Base-by-base conservation (phyloP, 2,113 vertebrate species). In the Drymodes brunneopygia region DNA sequence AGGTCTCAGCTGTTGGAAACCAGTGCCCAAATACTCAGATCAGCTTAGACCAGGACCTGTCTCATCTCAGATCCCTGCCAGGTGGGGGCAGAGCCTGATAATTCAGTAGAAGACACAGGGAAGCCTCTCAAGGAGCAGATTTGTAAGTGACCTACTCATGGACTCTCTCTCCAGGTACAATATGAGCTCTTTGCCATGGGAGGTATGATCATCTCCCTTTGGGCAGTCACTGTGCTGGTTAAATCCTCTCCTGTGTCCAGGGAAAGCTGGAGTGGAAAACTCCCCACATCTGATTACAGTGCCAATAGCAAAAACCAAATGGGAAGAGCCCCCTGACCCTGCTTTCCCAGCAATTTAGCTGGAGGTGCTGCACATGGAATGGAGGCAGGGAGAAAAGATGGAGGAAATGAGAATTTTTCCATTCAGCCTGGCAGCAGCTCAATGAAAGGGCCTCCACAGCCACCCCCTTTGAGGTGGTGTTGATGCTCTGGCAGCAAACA, bases 321-420 rank as follows among this genome's bases (percentile, higher is more conserved):
- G 31, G 62, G 40, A 83, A 42, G 47, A 82, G 10, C 7, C 16
- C 15, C 29, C 12, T 2, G 0, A 20, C 48, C 45, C 66, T 57
- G 29, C 38, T 70, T 57, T 12, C 40, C 72, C n/a, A 53, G 35
- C n/a, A 53, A 1, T 61, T 80, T 16, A 53, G 45, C 31, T 31
- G 36, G 20, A 0, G 0, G 20, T 3, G 8, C 25, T 0, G 0
- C 31, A 28, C 11, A 2, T 10, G 36, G 50, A 72, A 57, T 5
- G 9, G 38, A 65, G 18, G 5, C 1, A 2, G 14, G 18, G 29
- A 86, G 29, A 22, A 70, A 50, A 86, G 40, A 27, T 11, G 35
- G 16, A 27, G 2, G 27, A 74, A 44, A 0, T 14, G 42, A 44
- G 36, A 38, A 7, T 35, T 80, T 20, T 70, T 78, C 35, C 3